phyloP scores from a whole-genome alignment of 1,140 invertebrate species.

The Whitmania pigra region DNA sequence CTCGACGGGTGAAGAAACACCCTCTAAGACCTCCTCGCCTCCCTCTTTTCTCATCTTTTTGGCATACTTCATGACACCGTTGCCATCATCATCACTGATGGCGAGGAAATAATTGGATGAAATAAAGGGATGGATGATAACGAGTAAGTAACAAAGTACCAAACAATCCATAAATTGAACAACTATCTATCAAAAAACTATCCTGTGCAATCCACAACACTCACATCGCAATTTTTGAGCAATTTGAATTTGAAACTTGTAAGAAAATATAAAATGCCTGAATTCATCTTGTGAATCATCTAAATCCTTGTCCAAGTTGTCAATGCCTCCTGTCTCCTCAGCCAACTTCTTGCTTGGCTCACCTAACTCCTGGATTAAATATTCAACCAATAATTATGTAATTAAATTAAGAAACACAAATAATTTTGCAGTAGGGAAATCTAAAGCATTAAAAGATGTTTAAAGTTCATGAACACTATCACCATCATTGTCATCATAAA shows the following conservation, averaged over 20 bases:
- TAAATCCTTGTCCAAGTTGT: neutral
- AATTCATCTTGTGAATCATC: slow-evolving; percentile 16
- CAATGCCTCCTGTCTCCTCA: slow-evolving; percentile 44
- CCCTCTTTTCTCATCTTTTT: neutral
- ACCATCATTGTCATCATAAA: neutral
- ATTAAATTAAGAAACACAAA: neutral
- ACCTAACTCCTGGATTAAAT: slow-evolving; percentile 37
- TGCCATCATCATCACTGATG: neutral
- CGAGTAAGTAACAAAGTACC: too few relatives aligned
- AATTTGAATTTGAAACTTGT: too few relatives aligned
- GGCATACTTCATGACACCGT: neutral
- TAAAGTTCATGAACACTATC: neutral
- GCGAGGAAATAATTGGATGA: neutral
- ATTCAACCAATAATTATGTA: neutral
- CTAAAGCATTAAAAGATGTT: neutral
- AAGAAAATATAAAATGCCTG: neutral
- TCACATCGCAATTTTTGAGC: too few relatives aligned
- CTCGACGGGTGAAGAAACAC: too few relatives aligned
- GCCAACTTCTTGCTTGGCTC: slow-evolving; percentile 45
- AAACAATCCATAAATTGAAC: too few relatives aligned
- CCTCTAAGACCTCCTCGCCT: neutral
- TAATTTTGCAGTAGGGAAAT: neutral
- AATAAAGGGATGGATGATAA: too few relatives aligned
- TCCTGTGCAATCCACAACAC: too few relatives aligned
- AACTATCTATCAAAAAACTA: too few relatives aligned